These are phyloP conservation scores for Spilosoma lubricipeda DNA, from an alignment of 2,888 invertebrate species.

Conservation along the genomic window DNA sequence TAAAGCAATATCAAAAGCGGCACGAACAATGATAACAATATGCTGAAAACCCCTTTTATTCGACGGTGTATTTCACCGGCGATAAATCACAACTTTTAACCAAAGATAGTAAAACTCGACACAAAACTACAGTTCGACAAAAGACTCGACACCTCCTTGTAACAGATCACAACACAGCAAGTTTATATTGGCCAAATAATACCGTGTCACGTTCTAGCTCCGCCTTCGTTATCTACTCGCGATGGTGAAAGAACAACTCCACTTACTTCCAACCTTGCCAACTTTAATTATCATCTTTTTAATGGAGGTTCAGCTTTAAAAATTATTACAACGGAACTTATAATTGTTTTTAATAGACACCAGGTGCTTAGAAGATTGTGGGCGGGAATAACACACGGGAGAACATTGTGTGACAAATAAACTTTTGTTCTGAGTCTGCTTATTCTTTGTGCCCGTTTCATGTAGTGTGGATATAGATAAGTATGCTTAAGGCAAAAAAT, in stretches of 20 bases:
- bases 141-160: background rate
- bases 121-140: conserved; percentile 8
- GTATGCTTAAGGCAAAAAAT: too few species aligned
- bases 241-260: background rate
- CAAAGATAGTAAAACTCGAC: background rate
- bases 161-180: conserved; percentile 22
- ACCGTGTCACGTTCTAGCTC: conserved; percentile 11
- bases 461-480: too few species aligned
- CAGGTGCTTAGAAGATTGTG: background rate
- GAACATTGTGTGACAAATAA: too few species aligned
- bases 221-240: conserved; percentile 17
- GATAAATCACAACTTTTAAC: conserved; percentile 4
- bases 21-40: background rate
- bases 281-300: conserved; percentile 24
- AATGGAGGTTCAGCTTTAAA: conserved; percentile 14
- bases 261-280: conserved; percentile 10
- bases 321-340: conserved; percentile 6
- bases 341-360: conserved; percentile 9
- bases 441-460: too few species aligned
- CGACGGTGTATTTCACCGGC: background rate
- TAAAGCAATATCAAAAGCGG: background rate
- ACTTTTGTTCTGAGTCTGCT: too few species aligned
- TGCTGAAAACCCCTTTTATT: background rate
- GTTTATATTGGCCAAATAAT: conserved; percentile 28
- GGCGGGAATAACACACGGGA: too few species aligned